A percentile compares a stretch with the other conserved stretches of the same genome.
Evolutionary conservation across 2,797 vertebrate species (phyloP).

Genomic region (Margarornis squamiger): DNA sequence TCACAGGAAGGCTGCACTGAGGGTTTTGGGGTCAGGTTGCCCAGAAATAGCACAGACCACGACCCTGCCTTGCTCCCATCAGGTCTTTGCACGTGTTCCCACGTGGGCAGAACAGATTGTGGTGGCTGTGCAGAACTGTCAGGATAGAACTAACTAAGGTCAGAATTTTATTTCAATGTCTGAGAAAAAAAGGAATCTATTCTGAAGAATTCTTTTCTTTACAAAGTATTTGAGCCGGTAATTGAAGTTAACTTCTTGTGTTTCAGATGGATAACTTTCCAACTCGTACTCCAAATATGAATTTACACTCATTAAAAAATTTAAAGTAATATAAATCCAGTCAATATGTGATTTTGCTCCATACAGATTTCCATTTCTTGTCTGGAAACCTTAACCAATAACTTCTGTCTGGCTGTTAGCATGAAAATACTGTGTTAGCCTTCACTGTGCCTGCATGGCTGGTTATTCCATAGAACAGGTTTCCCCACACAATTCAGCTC

Average conservation of each 20-base stretch:
- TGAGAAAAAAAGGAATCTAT: neutral
- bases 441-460: neutral
- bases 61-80: fast-evolving
- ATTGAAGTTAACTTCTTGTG: neutral
- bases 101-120: neutral
- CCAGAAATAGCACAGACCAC: neutral
- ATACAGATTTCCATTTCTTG: neutral
- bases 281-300: neutral
- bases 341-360: neutral
- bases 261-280: neutral
- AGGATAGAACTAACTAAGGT: neutral
- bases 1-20: neutral
- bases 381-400: neutral
- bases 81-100: neutral
- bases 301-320: neutral
- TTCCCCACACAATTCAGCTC: neutral
- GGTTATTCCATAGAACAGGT: neutral
- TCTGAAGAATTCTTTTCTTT: neutral
- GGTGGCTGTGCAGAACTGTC: neutral
- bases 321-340: neutral
- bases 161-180: neutral
- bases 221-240: neutral
- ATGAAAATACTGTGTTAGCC: neutral
- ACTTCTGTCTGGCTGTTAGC: neutral
- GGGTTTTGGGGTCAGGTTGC: neutral